These are phyloP conservation scores for Epinephelus awoara DNA, from an alignment of 2,797 vertebrate genomes.

Conservation along the genomic window DNA sequence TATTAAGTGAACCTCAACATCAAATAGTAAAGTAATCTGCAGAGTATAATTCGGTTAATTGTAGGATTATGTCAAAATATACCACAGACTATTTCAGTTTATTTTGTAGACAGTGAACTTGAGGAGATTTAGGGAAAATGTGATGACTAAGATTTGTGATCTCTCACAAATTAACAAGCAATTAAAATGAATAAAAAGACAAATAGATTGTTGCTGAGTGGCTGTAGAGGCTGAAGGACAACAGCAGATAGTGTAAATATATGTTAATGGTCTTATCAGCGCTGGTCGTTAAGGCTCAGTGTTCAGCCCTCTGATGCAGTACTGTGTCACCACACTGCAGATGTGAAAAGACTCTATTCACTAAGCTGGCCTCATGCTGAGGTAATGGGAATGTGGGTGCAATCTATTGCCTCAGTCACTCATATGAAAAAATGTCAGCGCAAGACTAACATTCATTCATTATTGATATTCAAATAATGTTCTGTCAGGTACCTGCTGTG, in stretches of 20 bases:
- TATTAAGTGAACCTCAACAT: background rate
- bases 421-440: conserved; percentile 33
- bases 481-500: conserved; percentile 25
- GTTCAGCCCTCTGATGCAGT: conserved; percentile 30
- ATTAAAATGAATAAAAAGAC: background rate
- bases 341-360: conserved; percentile 30
- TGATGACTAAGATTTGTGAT: background rate
- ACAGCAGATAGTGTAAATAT: background rate
- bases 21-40: background rate
- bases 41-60: background rate
- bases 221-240: background rate
- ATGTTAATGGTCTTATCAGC: background rate
- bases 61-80: background rate
- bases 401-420: conserved; percentile 44
- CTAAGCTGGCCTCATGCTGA: conserved; percentile 37
- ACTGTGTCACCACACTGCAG: conserved; percentile 28
- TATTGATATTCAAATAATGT: conserved; percentile 57
- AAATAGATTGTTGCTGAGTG: background rate
- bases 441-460: conserved; percentile 46
- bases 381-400: conserved; percentile 39
- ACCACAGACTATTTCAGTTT: background rate
- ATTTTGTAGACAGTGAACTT: background rate
- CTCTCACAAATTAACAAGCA: background rate
- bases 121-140: conserved; percentile 1
- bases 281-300: background rate